Evolutionary conservation across 2,113 vertebrate species (phyloP).

Genomic region (Nycticorax nycticorax): DNA sequence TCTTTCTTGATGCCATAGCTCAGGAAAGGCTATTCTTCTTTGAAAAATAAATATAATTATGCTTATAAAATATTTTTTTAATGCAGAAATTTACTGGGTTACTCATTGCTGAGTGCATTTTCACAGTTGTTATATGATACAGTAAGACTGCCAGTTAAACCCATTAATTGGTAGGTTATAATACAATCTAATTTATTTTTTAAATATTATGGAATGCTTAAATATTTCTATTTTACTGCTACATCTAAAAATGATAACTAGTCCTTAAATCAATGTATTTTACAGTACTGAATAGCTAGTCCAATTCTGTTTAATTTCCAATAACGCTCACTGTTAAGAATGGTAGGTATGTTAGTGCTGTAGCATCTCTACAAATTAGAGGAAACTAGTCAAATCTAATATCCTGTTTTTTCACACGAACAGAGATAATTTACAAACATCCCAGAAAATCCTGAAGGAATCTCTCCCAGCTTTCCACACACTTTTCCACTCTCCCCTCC

Average conservation of each 20-base stretch:
- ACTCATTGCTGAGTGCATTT: not conserved
- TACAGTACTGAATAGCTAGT: not conserved
- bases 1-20: not conserved
- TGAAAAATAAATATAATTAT: constrained; percentile 4
- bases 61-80: not conserved
- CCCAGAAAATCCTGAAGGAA: not conserved
- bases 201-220: not conserved
- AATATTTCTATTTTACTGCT: not conserved
- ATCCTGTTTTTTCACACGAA: not conserved
- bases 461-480: not conserved
- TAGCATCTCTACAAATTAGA: not conserved
- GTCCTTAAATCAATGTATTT: not conserved
- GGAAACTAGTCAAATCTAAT: not conserved
- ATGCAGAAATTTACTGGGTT: not conserved
- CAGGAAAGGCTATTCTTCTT: not conserved
- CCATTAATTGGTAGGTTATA: not conserved
- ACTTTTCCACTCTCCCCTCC: not conserved
- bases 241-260: not conserved
- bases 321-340: not conserved
- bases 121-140: not conserved
- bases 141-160: not conserved
- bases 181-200: not conserved
- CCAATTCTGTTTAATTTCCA: not conserved
- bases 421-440: not conserved
- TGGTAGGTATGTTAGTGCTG: not conserved